phyloP scores from a whole-genome alignment of 2,113 vertebrate genomes.

The Cyphomyrus discorhynchus region DNA sequence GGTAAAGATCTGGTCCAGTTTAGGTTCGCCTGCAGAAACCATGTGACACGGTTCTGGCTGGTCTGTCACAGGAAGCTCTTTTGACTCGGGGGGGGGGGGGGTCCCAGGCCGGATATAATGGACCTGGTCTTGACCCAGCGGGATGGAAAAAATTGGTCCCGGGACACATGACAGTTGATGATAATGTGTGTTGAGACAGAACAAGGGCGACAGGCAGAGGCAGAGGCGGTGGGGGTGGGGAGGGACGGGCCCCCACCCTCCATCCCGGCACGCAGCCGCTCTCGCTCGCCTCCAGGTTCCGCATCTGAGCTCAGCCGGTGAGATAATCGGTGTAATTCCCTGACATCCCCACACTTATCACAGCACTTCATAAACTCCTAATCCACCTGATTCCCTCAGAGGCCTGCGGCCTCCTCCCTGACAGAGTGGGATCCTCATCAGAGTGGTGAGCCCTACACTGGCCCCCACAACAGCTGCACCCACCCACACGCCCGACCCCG shows the following conservation, averaged over 20 bases:
- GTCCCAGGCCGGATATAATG: not conserved
- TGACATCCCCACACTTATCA: constrained; percentile 66
- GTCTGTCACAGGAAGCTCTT: not conserved
- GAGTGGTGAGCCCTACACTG: constrained; percentile 28
- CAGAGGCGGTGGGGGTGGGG: not conserved
- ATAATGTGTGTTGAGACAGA: not conserved
- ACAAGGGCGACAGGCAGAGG: not conserved
- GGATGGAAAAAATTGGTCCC: not conserved
- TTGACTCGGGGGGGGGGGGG: not conserved
- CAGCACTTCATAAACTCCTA: constrained; percentile 66
- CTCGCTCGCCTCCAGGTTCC: constrained; percentile 50
- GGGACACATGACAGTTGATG: not conserved
- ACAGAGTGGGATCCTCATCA: constrained; percentile 64
- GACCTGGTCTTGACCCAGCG: not conserved
- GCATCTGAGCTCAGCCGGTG: constrained; percentile 57
- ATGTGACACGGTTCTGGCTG: not conserved
- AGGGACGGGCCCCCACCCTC: constrained; percentile 31
- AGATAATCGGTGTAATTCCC: constrained; percentile 70
- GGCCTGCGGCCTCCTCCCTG: constrained; percentile 55
- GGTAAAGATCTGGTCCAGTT: not conserved
- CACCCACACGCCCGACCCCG: not conserved
- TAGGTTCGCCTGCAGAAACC: not conserved
- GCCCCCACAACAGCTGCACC: constrained; percentile 27
- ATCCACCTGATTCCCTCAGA: constrained; percentile 69
- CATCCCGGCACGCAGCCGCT: constrained; percentile 14